Evolutionary conservation across 2,113 vertebrate species (phyloP), one percentile per base, ranked within the genome.

Genomic region (Bucco capensis): DNA sequence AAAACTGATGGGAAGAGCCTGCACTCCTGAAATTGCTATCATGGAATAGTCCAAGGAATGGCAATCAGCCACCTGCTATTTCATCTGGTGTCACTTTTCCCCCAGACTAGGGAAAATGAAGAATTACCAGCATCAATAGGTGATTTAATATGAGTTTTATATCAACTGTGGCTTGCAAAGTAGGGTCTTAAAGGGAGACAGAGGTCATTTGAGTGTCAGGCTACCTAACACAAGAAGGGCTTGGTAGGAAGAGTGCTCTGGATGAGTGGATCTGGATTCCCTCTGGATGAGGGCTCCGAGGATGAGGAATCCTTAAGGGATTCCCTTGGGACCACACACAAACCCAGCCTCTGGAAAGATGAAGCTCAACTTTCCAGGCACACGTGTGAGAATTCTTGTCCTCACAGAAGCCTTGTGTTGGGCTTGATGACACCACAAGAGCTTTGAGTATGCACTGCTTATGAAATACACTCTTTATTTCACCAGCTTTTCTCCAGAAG

Each of bases 351-450:
- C 65, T 42, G 47, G 50, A 53, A 72, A 46, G 13, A 22, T 3
- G 1, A 72, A 88, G 8, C 6, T 72, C 62, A 86, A 64, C 10
- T 84, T 50, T 72, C n/a, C 75, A 24, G 31, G n/a, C 4, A 19
- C 0, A 3, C 1, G 0, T 33, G 5, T 53, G 50, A 83, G 46
- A 57, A 57, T 53, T 65, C 19, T 3, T 74, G 31, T 66, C 31
- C 14, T 73, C 35, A 16, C 24, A 64, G n/a, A 71, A 73, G 35
- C 9, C 25, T 66, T 76, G 5, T 35, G 28, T 53, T 72, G 31
- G 19, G 83, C 38, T 62, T 86, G 28, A 35, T 60, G 83, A 33
- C 61, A 35, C 16, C 19, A 19, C 24, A 53, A 58, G 17, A 25
- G 19, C 77, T 93, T 80, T 85, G 51, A 83, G 77, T 31, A 47